Evolutionary conservation across 2,797 vertebrate genomes (phyloP).

Genomic region (Sebastes trivittatus): DNA sequence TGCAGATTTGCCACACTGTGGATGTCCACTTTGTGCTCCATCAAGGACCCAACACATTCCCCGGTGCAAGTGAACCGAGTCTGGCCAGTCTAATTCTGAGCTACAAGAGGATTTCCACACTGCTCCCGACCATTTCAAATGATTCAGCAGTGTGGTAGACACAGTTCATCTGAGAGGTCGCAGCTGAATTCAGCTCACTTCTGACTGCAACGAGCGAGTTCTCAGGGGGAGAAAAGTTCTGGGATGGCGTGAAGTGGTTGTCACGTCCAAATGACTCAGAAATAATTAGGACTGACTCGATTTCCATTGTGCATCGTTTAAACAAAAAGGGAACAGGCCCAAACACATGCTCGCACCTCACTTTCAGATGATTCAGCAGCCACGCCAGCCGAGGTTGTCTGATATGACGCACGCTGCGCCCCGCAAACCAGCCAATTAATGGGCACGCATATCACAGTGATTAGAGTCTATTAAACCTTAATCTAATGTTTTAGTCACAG

Average conservation of each 20-base stretch:
- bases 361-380: constrained; percentile 18
- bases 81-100: constrained; percentile 33
- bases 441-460: background rate
- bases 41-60: constrained; percentile 19
- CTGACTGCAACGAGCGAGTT: background rate
- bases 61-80: constrained; percentile 8
- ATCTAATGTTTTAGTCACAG: constrained; percentile 22
- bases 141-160: constrained; percentile 11
- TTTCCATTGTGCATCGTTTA: background rate
- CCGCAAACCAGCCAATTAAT: constrained; percentile 9
- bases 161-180: constrained; percentile 30
- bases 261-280: background rate
- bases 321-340: background rate
- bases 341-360: background rate
- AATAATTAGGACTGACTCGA: background rate
- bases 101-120: constrained; percentile 40
- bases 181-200: background rate
- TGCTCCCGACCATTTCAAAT: constrained; percentile 34
- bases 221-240: background rate
- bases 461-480: constrained; percentile 18
- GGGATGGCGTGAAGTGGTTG: background rate
- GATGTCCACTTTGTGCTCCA: constrained; percentile 22
- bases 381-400: background rate
- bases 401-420: background rate
- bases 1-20: constrained; percentile 38